Evolutionary conservation across 2,113 vertebrate species (phyloP).

Genomic region (Salvator merianae): DNA sequence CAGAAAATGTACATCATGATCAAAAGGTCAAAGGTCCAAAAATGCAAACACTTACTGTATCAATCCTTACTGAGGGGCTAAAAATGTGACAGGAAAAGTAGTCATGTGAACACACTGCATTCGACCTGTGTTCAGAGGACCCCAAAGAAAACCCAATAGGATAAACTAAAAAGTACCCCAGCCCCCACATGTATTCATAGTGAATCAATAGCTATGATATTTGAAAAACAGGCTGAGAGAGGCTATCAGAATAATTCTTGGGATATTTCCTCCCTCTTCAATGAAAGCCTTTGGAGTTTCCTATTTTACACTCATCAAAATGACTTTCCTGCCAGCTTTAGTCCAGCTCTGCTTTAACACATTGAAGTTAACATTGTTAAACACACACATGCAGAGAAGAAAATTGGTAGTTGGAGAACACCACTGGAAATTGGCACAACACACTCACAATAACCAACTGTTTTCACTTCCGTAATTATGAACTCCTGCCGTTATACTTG

Average conservation of each 20-base stretch:
- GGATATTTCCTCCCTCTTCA: not conserved
- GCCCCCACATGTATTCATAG: too few species aligned
- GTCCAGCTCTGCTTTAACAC: slow-evolving; percentile 16
- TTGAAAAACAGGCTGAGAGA: not conserved
- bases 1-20: too few species aligned
- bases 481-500: slow-evolving; percentile 22
- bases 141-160: too few species aligned
- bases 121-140: too few species aligned
- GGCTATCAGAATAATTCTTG: not conserved
- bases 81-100: too few species aligned
- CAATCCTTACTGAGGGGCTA: too few species aligned
- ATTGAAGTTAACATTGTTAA: slow-evolving; percentile 17
- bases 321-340: not conserved
- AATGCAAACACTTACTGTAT: too few species aligned
- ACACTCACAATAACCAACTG: slow-evolving; percentile 26
- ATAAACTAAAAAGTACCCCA: too few species aligned
- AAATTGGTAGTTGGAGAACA: slow-evolving; percentile 25
- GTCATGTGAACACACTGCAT: too few species aligned
- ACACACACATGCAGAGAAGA: slow-evolving; percentile 32
- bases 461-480: slow-evolving; percentile 36
- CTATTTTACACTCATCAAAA: not conserved
- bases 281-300: not conserved
- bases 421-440: slow-evolving; percentile 11
- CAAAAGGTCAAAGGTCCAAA: too few species aligned
- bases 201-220: too few species aligned